Base-by-base conservation (phyloP, 2,888 invertebrate genomes). In the Bellardia pandia region DNA sequence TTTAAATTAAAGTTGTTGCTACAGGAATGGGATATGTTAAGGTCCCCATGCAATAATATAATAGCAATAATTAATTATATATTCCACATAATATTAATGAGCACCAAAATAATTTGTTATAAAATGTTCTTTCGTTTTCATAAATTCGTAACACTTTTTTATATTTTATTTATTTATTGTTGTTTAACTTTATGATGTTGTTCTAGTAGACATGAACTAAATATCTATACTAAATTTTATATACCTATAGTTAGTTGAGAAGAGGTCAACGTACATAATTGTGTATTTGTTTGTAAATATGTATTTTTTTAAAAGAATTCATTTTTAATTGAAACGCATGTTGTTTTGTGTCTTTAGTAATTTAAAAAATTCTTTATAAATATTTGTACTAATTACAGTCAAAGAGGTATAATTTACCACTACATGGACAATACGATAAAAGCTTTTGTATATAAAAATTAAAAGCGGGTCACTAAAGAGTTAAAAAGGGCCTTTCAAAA, bases 261-360 rank as follows among this genome's bases (percentile, higher is more conserved):
- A 23, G 56, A 33, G 68, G 66, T 66, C 66, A 66, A 66, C 23
- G 66, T 45, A 62, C n/a, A 51, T 51, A 51, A 37, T 37, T 37
- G 45, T 51, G n/a, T 51, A n/a, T 14, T n/a, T n/a, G 2, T 14
- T n/a, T n/a, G 13, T 51, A 11, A 51, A 13, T 51, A n/a, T 4
- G 51, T n/a, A 3, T 51, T 2, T 13, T 51, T 51, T 14, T 3
- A 3, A 51, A 51, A n/a, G 14, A 51, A 51, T 58, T 58, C 9
- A 13, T 58, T 58, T 30, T 2, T 23, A 68, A 68, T 68, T 68
- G 48, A 68, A 68, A 68, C 14, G 68, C 68, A 48, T 68, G 48
- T 48, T 48, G 5, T 68, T 48, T 16, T 42, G 16, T 45, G 23
- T 45, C 23, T 68, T 68, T 68, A 14, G 48, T 51, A 68, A 68